Conservation (phyloP, 2,113 vertebrate species). For the Sigmodon hispidus region DNA sequence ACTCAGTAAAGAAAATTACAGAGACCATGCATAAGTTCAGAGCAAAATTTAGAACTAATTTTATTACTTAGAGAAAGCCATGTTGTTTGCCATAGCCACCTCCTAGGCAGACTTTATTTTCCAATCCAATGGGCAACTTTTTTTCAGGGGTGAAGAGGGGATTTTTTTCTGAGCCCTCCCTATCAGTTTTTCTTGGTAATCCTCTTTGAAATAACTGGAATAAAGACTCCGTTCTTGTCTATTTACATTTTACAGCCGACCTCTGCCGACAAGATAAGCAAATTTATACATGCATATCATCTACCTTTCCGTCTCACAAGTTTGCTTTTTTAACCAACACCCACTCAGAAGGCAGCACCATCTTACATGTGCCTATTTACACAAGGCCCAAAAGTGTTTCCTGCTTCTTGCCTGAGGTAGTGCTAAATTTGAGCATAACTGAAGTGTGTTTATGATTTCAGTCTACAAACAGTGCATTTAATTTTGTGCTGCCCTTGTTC, state of each 20-base stretch:
- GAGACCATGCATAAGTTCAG: conserved; percentile 42
- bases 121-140: conserved; percentile 55
- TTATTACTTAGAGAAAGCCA: not conserved
- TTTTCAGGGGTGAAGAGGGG: conserved; percentile 34
- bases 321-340: conserved; percentile 27
- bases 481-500: conserved; percentile 23
- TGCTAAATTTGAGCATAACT: conserved; percentile 33
- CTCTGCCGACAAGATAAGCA: conserved; percentile 50
- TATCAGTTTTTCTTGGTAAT: not conserved
- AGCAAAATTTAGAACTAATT: conserved; percentile 60
- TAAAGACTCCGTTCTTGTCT: conserved; percentile 29
- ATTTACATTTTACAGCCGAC: conserved; percentile 38
- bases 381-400: not conserved
- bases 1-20: conserved; percentile 46
- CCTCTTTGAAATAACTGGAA: conserved; percentile 1
- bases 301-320: conserved; percentile 59
- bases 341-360: not conserved
- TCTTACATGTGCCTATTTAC: conserved; percentile 35
- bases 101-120: conserved; percentile 63
- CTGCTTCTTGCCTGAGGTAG: conserved; percentile 34
- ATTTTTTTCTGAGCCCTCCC: not conserved
- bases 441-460: conserved; percentile 44
- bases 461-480: not conserved
- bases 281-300: conserved; percentile 62
- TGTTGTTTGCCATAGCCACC: not conserved